Conservation (phyloP, 2,113 vertebrate species). For the Psammodynastes pulverulentus region DNA sequence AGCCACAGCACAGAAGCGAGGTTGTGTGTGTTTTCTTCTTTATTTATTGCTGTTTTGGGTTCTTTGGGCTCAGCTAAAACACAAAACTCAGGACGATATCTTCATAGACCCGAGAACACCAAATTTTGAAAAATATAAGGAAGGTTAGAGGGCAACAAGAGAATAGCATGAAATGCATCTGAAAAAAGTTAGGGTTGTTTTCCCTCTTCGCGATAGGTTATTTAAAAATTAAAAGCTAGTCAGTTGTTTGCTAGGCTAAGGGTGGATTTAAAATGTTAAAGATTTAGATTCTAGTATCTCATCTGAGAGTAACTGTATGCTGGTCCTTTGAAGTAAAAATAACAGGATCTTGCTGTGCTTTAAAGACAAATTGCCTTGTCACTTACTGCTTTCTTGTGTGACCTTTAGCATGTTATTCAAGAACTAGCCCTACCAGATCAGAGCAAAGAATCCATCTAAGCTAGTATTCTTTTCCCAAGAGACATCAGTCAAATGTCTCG, state of each 20-base stretch:
- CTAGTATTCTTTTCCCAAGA: not conserved
- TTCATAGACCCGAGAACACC: not conserved
- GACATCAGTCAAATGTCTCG: not conserved
- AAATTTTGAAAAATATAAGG: not conserved
- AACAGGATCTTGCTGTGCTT: not conserved
- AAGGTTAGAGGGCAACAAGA: not conserved
- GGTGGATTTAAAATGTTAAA: not conserved
- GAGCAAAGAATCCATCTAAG: not conserved
- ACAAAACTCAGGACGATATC: not conserved
- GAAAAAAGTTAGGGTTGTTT: not conserved
- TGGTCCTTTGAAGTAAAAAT: not conserved
- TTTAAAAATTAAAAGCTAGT: not conserved
- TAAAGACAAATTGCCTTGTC: slow-evolving; percentile 1
- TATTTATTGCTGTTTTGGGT: slow-evolving; percentile 6
- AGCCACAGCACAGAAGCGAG: not conserved
- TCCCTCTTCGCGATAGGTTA: not conserved
- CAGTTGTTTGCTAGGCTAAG: not conserved
- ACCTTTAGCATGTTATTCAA: not conserved
- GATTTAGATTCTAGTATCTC: not conserved
- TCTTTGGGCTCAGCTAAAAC: slow-evolving; percentile 1
- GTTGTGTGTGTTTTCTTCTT: not conserved
- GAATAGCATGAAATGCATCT: not conserved
- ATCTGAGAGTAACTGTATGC: not conserved
- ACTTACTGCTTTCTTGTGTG: not conserved
- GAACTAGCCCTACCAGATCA: not conserved